phyloP scores from a whole-genome alignment of 2,888 invertebrate species.

The Hyppa rectilinea region DNA sequence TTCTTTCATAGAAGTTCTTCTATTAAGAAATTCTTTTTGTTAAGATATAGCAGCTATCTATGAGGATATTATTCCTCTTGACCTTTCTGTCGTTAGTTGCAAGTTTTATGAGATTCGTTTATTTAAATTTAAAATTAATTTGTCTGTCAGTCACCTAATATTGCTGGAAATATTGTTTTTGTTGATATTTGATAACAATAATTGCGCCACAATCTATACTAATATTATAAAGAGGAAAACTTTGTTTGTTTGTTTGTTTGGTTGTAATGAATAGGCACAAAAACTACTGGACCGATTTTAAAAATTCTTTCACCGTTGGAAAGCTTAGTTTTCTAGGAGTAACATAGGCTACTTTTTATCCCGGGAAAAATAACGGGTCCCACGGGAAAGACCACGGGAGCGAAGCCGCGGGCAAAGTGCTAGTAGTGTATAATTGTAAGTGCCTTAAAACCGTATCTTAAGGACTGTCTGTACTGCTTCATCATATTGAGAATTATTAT shows the following conservation, averaged over 20 bases:
- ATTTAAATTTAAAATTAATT: background rate
- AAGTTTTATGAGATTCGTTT: background rate
- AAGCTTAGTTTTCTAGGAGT: too few species aligned
- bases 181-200: background rate
- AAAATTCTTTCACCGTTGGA: too few species aligned
- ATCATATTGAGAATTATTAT: constrained; percentile 44
- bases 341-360: too few species aligned
- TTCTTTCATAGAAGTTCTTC: background rate
- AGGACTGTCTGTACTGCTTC: background rate
- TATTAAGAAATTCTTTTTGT: background rate
- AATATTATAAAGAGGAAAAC: too few species aligned
- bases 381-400: too few species aligned
- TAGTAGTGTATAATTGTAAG: too few species aligned
- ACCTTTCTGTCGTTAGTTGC: background rate
- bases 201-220: background rate
- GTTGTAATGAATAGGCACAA: too few species aligned
- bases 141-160: background rate
- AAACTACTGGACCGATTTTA: too few species aligned
- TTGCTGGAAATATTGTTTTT: background rate
- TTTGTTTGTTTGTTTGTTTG: too few species aligned
- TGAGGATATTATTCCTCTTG: background rate
- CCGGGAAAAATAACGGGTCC: too few species aligned
- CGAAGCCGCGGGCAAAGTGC: too few species aligned
- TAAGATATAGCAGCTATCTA: background rate
- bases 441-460: background rate